A percentile compares a stretch with the other conserved stretches of the same genome.
These are phyloP conservation scores for Heterochromis multidens DNA, from an alignment of 2,113 vertebrate species.

Conservation along the genomic window DNA sequence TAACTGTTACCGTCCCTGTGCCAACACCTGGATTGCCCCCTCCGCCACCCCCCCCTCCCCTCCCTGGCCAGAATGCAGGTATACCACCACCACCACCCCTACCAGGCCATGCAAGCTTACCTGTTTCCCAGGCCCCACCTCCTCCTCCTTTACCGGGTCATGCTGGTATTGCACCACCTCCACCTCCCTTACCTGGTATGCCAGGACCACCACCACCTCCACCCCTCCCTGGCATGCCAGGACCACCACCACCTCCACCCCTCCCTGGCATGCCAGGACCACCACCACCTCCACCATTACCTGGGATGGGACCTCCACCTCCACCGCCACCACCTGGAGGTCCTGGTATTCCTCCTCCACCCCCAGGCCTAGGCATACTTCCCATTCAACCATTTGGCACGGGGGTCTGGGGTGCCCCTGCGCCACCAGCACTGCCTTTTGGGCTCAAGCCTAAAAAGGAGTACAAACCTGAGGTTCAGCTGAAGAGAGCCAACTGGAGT, in stretches of 20 bases:
- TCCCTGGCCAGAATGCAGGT: conserved; percentile 33
- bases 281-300: conserved; percentile 43
- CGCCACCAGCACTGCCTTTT: conserved; percentile 69
- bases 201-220: conserved; percentile 28
- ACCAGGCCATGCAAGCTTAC: neutral
- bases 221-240: conserved; percentile 23
- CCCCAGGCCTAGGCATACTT: conserved; percentile 45
- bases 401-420: conserved; percentile 59
- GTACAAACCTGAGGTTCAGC: conserved; percentile 82
- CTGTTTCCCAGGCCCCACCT: conserved; percentile 1
- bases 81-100: conserved; percentile 48
- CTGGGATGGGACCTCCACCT: conserved; percentile 51
- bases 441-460: conserved; percentile 82
- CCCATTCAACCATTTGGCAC: conserved; percentile 69
- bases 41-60: conserved; percentile 52
- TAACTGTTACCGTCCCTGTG: conserved; percentile 67
- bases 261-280: conserved; percentile 18
- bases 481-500: conserved; percentile 82
- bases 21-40: conserved; percentile 50
- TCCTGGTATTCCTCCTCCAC: conserved; percentile 71
- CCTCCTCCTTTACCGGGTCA: conserved; percentile 55
- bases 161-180: conserved; percentile 8
- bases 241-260: neutral
- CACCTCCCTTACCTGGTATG: conserved; percentile 23
- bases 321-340: conserved; percentile 72